These are phyloP conservation scores for Dascyllus trimaculatus DNA, from an alignment of 2,113 vertebrate genomes.

Conservation along the genomic window DNA sequence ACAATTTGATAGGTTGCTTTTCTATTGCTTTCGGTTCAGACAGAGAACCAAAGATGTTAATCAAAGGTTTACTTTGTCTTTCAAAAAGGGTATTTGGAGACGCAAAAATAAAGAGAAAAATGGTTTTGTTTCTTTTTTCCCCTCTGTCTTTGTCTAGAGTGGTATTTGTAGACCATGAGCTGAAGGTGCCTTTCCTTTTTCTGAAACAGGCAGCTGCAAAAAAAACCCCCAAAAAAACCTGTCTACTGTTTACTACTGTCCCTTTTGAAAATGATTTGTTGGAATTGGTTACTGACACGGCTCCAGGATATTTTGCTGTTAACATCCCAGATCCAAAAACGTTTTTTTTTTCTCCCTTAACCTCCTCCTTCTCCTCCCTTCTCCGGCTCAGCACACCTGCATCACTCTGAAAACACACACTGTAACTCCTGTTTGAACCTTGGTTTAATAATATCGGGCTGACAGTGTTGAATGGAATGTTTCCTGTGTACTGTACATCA, in stretches of 20 bases:
- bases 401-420: slow-evolving; percentile 52
- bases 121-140: slow-evolving; percentile 39
- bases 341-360: slow-evolving; percentile 32
- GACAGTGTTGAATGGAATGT: slow-evolving; percentile 34
- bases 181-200: slow-evolving; percentile 74
- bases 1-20: slow-evolving; percentile 44
- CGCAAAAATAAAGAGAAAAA: slow-evolving; percentile 33
- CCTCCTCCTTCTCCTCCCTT: slow-evolving; percentile 33
- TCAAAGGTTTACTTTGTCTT: slow-evolving; percentile 41
- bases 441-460: slow-evolving; percentile 25
- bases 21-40: slow-evolving; percentile 45
- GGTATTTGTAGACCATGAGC: slow-evolving; percentile 41
- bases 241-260: slow-evolving; percentile 71
- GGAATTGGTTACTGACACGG: slow-evolving; percentile 79
- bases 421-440: slow-evolving; percentile 57
- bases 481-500: slow-evolving; percentile 33
- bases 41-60: slow-evolving; percentile 25
- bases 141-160: slow-evolving; percentile 35
- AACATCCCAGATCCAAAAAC: slow-evolving; percentile 61
- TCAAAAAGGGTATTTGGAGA: slow-evolving; percentile 31
- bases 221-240: slow-evolving; percentile 11
- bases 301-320: slow-evolving; percentile 78
- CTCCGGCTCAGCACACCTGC: slow-evolving; percentile 41
- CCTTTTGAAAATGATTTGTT: slow-evolving; percentile 81
- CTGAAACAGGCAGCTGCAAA: slow-evolving; percentile 53